Percentiles rank a stretch among this genome's conserved stretches.
Evolutionary conservation across 2,888 invertebrate genomes (phyloP).

Genomic region (Drosophila anomalipes): DNA sequence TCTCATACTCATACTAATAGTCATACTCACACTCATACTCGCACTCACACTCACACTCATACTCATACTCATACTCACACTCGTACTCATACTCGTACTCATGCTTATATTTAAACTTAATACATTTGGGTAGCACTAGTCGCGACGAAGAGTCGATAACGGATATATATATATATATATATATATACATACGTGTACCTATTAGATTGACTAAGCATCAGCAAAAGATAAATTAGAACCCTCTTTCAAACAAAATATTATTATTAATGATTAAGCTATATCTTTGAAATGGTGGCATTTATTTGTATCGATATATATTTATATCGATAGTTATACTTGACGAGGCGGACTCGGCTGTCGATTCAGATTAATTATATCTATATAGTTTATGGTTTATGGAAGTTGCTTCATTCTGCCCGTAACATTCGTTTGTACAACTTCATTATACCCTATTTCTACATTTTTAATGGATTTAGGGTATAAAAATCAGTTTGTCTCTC

Average conservation of each 20-base stretch:
- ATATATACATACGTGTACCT: neutral
- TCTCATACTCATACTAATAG: conserved; percentile 11
- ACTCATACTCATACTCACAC: neutral
- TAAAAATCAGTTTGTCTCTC: conserved; percentile 12
- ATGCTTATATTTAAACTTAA: conserved; percentile 3
- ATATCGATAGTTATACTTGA: neutral
- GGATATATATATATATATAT: conserved; percentile 1
- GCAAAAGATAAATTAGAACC: neutral
- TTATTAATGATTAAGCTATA: neutral
- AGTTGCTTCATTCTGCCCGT: neutral
- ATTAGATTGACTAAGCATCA: conserved; percentile 17
- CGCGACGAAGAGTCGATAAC: conserved; percentile 32
- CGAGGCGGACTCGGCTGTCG: neutral
- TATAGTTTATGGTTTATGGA: neutral
- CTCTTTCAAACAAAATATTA: no score
- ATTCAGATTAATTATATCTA: neutral
- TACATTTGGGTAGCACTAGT: conserved; percentile 45
- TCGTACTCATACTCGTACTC: conserved; percentile 1
- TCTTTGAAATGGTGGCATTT: neutral
- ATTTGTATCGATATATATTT: neutral
- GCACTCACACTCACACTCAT: conserved; percentile 1
- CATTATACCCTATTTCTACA: neutral
- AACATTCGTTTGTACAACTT: neutral
- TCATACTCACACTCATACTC: conserved; percentile 2
- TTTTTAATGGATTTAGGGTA: neutral